A percentile compares a stretch with the other conserved stretches of the same genome.
Conservation (phyloP, 2,797 vertebrate genomes). For the Pipistrellus nathusii region DNA sequence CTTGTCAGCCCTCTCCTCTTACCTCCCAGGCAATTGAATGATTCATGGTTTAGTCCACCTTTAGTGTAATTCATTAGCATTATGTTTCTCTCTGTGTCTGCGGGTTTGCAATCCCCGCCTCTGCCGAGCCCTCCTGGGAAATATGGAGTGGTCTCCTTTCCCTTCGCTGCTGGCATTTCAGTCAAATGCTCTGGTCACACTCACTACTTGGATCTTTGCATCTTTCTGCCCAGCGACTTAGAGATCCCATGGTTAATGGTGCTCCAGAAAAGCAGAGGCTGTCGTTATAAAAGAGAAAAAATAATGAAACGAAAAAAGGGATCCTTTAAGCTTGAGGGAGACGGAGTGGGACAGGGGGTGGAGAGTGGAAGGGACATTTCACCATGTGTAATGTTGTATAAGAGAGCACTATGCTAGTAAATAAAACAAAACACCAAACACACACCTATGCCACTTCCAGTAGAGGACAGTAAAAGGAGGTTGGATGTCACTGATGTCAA, state of each 20-base stretch:
- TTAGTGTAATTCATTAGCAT: not conserved
- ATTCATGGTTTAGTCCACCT: too few relatives aligned
- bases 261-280: not conserved
- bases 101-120: rapidly evolving
- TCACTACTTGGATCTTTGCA: not conserved
- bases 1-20: not conserved
- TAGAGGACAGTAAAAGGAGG: not conserved
- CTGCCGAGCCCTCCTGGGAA: rapidly evolving
- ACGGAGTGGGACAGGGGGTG: rapidly evolving
- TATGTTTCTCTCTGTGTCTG: rapidly evolving
- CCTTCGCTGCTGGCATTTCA: not conserved
- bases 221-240: not conserved
- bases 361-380: too few relatives aligned
- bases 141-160: rapidly evolving
- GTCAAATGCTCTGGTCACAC: too few relatives aligned
- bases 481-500: rapidly evolving
- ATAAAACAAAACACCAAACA: not conserved
- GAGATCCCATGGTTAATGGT: rapidly evolving
- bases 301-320: not conserved
- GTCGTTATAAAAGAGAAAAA: not conserved
- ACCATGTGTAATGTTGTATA: too few relatives aligned
- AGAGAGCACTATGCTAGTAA: not conserved
- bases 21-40: not conserved
- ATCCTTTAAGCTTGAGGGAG: too few relatives aligned
- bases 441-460: not conserved